A percentile compares a stretch with the other conserved stretches of the same genome.
These are phyloP conservation scores for Ciona savignyi DNA, from an alignment of 23 tunicate species.

Conservation along the genomic window DNA sequence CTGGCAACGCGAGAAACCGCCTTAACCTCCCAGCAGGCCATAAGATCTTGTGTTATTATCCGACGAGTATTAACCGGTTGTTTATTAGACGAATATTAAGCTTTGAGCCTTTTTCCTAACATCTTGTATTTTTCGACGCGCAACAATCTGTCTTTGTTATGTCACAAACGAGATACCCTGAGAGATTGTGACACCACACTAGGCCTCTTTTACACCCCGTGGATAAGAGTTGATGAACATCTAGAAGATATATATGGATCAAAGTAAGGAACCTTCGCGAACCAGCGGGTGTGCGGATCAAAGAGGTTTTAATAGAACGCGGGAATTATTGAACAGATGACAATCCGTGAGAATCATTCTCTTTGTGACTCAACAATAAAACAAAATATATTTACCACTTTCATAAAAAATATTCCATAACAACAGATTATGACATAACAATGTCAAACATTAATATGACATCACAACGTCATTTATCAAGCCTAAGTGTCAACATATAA, in stretches of 20 bases:
- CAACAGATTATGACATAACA: background rate
- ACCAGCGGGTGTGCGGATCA: slow-evolving; percentile 1
- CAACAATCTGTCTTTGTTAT: background rate
- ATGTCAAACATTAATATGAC: background rate
- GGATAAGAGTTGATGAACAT: background rate
- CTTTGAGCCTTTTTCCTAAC: background rate
- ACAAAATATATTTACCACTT: too few relatives aligned
- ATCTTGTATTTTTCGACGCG: background rate
- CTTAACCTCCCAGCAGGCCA: background rate
- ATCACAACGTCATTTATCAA: background rate
- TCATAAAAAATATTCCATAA: background rate
- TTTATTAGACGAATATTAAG: background rate
- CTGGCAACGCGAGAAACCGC: background rate
- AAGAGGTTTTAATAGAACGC: background rate
- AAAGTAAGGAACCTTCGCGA: background rate
- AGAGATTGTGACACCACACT: background rate
- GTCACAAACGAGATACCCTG: slow-evolving; percentile 1
- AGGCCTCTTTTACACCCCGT: background rate
- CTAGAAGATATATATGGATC: background rate
- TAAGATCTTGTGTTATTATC: background rate
- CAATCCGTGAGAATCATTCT: too few relatives aligned
- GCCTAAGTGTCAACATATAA: background rate
- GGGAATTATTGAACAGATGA: background rate
- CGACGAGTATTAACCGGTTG: background rate
- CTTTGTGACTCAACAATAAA: too few relatives aligned